Evolutionary conservation across 2,888 invertebrate genomes (phyloP).

Genomic region (Phytoseiulus persimilis): DNA sequence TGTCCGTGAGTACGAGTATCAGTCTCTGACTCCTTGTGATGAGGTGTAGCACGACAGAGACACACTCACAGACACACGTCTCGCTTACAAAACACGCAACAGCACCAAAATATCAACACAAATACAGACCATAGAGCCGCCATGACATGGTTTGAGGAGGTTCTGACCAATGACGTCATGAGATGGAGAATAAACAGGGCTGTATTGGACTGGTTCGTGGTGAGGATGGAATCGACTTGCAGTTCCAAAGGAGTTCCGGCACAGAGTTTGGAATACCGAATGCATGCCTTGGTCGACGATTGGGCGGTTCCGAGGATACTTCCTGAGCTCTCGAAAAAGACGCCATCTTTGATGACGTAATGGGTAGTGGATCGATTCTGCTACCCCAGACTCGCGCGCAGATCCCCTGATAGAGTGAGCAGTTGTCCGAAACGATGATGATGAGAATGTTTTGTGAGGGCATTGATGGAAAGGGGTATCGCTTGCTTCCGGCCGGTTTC

Average conservation of each 20-base stretch:
- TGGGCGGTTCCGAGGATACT: no score
- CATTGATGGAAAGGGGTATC: no score
- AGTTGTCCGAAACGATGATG: no score
- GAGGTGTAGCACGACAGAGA: neutral
- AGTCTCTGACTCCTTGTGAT: neutral
- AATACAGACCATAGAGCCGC: neutral
- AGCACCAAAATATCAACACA: conserved; percentile 5
- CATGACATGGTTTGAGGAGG: neutral
- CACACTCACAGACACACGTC: neutral
- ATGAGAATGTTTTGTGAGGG: no score
- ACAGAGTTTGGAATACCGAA: no score
- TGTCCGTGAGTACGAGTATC: neutral
- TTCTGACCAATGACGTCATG: neutral
- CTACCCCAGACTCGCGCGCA: neutral
- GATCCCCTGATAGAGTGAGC: neutral
- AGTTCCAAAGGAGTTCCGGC: no score
- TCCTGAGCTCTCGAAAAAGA: neutral
- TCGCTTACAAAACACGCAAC: neutral
- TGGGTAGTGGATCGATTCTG: neutral
- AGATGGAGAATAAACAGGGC: neutral
- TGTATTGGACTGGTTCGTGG: neutral
- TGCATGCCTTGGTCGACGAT: no score
- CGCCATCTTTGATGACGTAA: neutral
- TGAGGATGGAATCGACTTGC: no score
- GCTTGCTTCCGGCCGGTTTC: no score